These are phyloP conservation scores for Drosophila meridionalis DNA, from an alignment of 2,888 invertebrate genomes.

Conservation along the genomic window DNA sequence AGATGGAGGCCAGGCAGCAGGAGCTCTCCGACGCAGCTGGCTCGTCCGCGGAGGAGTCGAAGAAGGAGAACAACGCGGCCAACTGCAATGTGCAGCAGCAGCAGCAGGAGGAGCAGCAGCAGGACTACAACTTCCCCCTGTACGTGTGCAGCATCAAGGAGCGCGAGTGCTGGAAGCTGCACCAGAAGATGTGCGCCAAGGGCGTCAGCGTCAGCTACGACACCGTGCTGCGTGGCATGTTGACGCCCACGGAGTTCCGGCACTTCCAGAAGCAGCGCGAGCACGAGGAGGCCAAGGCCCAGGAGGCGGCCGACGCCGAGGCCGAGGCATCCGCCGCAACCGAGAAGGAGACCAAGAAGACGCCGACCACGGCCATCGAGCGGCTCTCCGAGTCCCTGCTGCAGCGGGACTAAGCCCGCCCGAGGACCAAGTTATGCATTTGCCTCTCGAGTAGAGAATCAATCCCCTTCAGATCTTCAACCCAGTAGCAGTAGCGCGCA, in stretches of 20 bases:
- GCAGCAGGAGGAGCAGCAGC: conserved; percentile 45
- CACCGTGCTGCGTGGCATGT: conserved; percentile 89
- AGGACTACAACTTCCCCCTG: conserved; percentile 84
- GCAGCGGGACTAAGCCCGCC: conserved; percentile 58
- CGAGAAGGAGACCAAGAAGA: conserved; percentile 57
- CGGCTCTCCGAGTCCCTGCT: conserved; percentile 75
- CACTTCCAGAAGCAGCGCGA: conserved; percentile 86
- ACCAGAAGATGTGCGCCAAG: conserved; percentile 89
- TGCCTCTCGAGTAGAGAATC: conserved; percentile 31
- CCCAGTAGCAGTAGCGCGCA: conserved; percentile 50
- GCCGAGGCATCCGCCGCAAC: conserved; percentile 47
- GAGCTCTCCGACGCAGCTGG: conserved; percentile 4
- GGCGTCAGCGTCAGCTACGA: conserved; percentile 89
- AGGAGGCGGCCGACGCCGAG: conserved; percentile 73
- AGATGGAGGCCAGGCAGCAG: conserved; percentile 39
- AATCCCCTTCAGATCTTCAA: not conserved
- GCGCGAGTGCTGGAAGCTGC: conserved; percentile 89
- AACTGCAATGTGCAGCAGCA: conserved; percentile 59
- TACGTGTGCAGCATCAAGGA: conserved; percentile 87
- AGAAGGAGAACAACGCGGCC: conserved; percentile 72
- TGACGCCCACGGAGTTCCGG: conserved; percentile 90
- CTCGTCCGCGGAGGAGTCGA: conserved; percentile 45
- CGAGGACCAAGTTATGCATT: conserved; percentile 57
- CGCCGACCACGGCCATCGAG: conserved; percentile 69
- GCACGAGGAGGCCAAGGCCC: conserved; percentile 78